Evolutionary conservation across 2,888 invertebrate species (phyloP).

Genomic region (Listrodromus nycthemerus): DNA sequence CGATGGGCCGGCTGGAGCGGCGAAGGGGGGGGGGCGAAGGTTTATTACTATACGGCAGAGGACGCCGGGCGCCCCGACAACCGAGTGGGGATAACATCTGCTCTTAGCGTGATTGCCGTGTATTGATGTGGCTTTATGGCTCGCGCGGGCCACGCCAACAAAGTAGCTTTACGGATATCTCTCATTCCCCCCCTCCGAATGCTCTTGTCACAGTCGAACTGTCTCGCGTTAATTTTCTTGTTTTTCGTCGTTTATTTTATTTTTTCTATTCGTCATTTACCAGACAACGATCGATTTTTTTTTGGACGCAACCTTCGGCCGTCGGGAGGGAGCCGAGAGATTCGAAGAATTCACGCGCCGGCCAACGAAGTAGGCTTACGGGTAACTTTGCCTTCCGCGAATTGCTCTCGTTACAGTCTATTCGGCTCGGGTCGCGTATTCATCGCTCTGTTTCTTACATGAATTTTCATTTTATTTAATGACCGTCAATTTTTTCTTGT

Average conservation of each 20-base stretch:
- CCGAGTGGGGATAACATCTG: conserved; percentile 81
- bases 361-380: conserved; percentile 77
- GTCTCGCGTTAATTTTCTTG: background rate
- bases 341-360: conserved; percentile 68
- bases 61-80: conserved; percentile 54
- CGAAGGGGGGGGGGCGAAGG: background rate
- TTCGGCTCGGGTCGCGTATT: background rate
- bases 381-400: conserved; percentile 6
- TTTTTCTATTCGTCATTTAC: background rate
- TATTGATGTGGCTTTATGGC: conserved; percentile 82
- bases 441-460: background rate
- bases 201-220: background rate
- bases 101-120: conserved; percentile 83
- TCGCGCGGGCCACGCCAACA: conserved; percentile 76
- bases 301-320: background rate
- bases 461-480: background rate
- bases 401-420: background rate
- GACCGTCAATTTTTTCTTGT: background rate
- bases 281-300: background rate
- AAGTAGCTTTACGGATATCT: conserved; percentile 74
- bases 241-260: background rate
- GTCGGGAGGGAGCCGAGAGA: background rate
- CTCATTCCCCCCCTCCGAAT: background rate
- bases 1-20: background rate
- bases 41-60: conserved; percentile 19